Base-by-base conservation (phyloP, 2,888 invertebrate genomes). In the Scelioninae gen. 2 region DNA sequence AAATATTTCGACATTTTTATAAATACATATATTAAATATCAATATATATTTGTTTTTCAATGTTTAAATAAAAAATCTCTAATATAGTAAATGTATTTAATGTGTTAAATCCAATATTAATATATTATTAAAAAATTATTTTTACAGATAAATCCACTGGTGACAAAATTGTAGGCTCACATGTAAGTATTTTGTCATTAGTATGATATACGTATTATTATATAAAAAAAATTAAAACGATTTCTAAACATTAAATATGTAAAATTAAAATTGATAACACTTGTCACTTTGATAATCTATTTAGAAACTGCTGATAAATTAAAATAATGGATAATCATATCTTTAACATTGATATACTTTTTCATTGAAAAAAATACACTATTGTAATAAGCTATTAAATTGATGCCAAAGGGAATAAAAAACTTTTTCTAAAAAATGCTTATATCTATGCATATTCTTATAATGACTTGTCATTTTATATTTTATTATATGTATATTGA, bases 151-250 rank as follows among this genome's bases (percentile, higher is more conserved):
- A 89, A 84, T 90, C 90, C 41, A 88, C 88, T 77, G 89, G 89
- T 70, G 90, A 90, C 83, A 90, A 89, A 88, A 88, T 89, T 87
- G 88, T 87, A 79, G 88, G 88, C 68, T 89, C 90, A 86, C 90
- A 91, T 83, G 91, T 91, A 86, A 90, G 91, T 91, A 85, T 75
- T 28, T 11, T 0, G 2, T 2, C 6, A 13, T 31, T 31, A 31
- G 9, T 31, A 5, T 22, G 2, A 5, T 22, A 22, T 22, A 22
- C 2, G 5, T 22, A 22, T 4, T 4, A 22, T 22, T 22, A 5
- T 4, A 4, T 22, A 22, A 4, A 22, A 22, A 22, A 4, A 4
- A 22, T 22, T 22, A 22, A 22, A 22, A 22, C 5, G 2, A 22
- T 22, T 22, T 22, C 5, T 22, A 22, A 2, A 22, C 5, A 22